Conservation (phyloP, 2,797 vertebrate genomes). For the Fundulus diaphanus region DNA sequence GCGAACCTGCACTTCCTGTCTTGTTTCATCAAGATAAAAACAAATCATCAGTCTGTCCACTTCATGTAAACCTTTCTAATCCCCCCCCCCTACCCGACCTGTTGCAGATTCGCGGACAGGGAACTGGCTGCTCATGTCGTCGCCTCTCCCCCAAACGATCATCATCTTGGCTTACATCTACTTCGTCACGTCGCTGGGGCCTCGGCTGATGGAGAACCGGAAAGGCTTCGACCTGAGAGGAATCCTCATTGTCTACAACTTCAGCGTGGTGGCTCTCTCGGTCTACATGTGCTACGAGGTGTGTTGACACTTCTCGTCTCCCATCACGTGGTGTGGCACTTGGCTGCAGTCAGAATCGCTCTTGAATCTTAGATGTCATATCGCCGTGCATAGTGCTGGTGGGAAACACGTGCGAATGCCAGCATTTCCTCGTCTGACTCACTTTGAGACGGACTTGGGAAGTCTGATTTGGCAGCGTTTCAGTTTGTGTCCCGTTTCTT, state of each 20-base stretch:
- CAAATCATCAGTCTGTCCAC: neutral
- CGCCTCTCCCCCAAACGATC: constrained; percentile 88
- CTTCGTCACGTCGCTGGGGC: constrained; percentile 92
- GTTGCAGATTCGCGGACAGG: constrained; percentile 88
- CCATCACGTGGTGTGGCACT: neutral
- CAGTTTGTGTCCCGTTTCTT: neutral
- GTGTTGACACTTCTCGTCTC: constrained; percentile 48
- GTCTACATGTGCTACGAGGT: constrained; percentile 97
- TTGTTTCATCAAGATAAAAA: neutral
- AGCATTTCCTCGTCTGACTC: neutral
- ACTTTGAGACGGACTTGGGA: neutral
- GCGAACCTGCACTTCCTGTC: too few species aligned
- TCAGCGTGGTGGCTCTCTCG: constrained; percentile 89
- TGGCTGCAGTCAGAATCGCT: neutral
- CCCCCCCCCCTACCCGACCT: neutral
- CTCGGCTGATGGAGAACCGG: constrained; percentile 94
- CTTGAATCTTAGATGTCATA: neutral
- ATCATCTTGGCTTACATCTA: constrained; percentile 89
- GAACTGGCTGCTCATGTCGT: constrained; percentile 92
- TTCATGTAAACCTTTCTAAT: neutral
- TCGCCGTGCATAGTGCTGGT: neutral
- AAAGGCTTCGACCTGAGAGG: constrained; percentile 92
- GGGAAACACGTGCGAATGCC: neutral
- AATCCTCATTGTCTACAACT: constrained; percentile 90
- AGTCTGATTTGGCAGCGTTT: neutral